Base-by-base conservation (phyloP, 2,113 vertebrate species). In the Anas platyrhynchos region DNA sequence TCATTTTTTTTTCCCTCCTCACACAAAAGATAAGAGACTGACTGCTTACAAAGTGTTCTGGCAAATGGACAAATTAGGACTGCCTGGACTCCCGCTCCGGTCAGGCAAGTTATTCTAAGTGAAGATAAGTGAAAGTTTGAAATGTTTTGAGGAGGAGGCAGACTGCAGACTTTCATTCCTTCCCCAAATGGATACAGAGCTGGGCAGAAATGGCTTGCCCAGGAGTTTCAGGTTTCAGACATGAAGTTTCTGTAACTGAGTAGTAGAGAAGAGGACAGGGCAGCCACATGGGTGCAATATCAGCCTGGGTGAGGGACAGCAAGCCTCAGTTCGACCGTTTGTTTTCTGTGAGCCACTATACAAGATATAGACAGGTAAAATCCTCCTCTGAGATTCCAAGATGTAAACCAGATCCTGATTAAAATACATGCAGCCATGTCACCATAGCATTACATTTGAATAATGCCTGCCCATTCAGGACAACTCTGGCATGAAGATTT, bases 41-140 rank as follows among this genome's bases (percentile, higher is more conserved):
- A 96, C 96, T 96, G 95, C 96, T 97, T 97, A 97, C 97, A 97
- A 97, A 97, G 96, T 97, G 96, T 94, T 96, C 94, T 96, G 95
- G 93, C 94, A 97, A 94, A 97, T 79, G 89, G 96, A 97, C 97
- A 97, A 97, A 97, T 97, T 97, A 97, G 96, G 93, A 83, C 86
- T 73, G 95, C 88, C 86, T 72, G 84, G 89, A 91, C 92, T 86
- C 83, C 89, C 0, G 44, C 94, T 96, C 91, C 2, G 4, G 88
- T 92, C 91, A 81, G 89, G 79, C 87, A 93, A 93, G 93, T 91
- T 96, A 92, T 96, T 94, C 95, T 89, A 96, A 97, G 96, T 86
- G 93, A 94, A 95, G 96, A 97, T 97, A 97, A 97, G 97, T 79
- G 83, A 96, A 93, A 95, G 94, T 93, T 67, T 91, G 86, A 96